Evolutionary conservation across 2,113 vertebrate genomes (phyloP), one percentile per base, ranked within the genome.

Genomic region (Nannobrachium achirus): DNA sequence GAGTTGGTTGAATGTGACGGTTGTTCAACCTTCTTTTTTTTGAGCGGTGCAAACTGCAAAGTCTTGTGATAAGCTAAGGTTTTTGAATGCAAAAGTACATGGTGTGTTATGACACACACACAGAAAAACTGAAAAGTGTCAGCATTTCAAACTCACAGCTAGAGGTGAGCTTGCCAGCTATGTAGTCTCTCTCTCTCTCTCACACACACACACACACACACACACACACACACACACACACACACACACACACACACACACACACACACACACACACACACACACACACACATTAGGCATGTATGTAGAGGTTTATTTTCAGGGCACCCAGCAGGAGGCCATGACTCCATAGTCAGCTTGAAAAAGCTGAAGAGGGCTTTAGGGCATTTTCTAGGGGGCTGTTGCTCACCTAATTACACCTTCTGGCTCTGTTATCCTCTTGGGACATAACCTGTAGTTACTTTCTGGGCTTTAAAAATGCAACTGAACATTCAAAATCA

Each of bases 261-360:
- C 25, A 33, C 25, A 25, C 20, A 25, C 52, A 64, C 56, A 66
- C 49, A 38, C 52, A 59, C 48, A 41, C 67, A 62, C 68, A 66
- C 56, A 39, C 44, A 49, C 25, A 66, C 20, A 71, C 69, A 50
- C n/a, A n/a, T n/a, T n/a, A 25, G 20, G 20, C 42, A 74, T 45
- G 41, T 63, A 59, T 64, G 59, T 66, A 75, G 75, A 50, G 2
- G 57, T 80, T 86, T 61, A 68, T 63, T 68, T 71, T 67, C 51
- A 57, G 65, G 52, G 49, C 44, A 46, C 73, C 46, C 83, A 82
- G 72, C 76, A 81, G 75, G 83, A 62, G 51, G 7, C 4, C 51
- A 0, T 10, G 25, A 33, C 25, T 33, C 25, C 25, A 33, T 33
- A 33, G 81, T 73, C 74, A 76, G 65, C 44, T 71, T 50, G 41